Base-by-base conservation (phyloP, 2,797 vertebrate species). In the Poeciliopsis turneri region DNA sequence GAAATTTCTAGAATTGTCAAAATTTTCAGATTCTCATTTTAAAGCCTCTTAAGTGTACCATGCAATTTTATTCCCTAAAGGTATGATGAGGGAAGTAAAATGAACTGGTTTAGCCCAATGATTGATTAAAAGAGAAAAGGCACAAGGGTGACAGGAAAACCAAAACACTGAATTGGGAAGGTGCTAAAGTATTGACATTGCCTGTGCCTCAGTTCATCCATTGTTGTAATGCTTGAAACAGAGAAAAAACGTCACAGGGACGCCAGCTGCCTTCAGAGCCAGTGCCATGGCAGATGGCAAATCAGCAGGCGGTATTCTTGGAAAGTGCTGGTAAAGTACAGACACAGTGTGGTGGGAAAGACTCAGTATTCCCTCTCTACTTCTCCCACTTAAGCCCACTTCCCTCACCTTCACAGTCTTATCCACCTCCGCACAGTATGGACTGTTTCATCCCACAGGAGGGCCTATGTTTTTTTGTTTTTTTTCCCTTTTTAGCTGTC, bases 281-380 rank as follows among this genome's bases (percentile, higher is more conserved):
- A 81, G 85, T 92, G 92, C 93, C 92, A 93, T 78, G 92, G 91
- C 95, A 96, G 95, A 95, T 84, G 94, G 95, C 78, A 90, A 89
- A 93, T 87, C 94, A 93, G 93, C 92, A 89, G 92, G 95, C 36
- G 88, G 90, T 81, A 83, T 91, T 92, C 84, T 92, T 90, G 91
- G 86, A 92, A 72, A 74, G 78, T 85, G 87, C 86, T 77, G 79
- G 84, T 89, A 89, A 92, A 92, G 82, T 85, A 89, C 81, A 89
- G 90, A 93, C 89, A 90, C 85, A 90, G 76, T 87, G 85, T 87
- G 86, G 86, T 82, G 77, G 89, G 83, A 78, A 89, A 93, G 85
- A 87, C 82, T 84, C 77, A 51, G 79, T 82, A 78, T 77, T 82
- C 80, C 78, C 78, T 72, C 74, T 86, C 69, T 23, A 25, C 72